A percentile compares a stretch with the other conserved stretches of the same genome.
Conservation (phyloP, 2,113 vertebrate species). For the Pterocles gutturalis region DNA sequence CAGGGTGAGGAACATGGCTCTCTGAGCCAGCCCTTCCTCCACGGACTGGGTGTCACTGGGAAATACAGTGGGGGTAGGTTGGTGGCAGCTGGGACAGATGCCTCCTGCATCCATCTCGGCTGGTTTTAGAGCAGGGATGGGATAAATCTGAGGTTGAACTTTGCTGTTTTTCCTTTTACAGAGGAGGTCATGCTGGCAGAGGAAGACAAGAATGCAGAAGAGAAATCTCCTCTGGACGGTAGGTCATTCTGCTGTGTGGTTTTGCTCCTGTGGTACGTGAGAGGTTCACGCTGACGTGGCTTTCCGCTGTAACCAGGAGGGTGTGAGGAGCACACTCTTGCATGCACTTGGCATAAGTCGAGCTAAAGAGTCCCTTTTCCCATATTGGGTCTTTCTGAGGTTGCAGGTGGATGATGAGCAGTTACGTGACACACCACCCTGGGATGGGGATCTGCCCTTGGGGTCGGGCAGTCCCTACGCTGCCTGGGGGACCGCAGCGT, state of each 20-base stretch:
- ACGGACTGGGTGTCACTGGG: not conserved
- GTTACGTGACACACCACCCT: not conserved
- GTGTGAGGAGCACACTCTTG: not conserved
- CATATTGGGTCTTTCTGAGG: not conserved
- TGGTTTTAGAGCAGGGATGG: accelerated
- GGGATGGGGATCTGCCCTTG: conserved; percentile 36
- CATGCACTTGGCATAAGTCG: not conserved
- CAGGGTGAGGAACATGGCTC: accelerated
- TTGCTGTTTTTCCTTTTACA: conserved; percentile 66
- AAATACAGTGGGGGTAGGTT: not conserved
- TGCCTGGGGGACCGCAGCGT: not conserved
- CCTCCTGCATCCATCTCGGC: not conserved
- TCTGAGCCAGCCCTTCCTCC: not conserved
- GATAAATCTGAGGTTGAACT: not conserved
- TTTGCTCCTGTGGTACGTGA: not conserved
- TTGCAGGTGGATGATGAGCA: conserved; percentile 7
- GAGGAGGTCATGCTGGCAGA: conserved; percentile 99
- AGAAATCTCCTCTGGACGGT: conserved; percentile 93
- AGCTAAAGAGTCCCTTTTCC: not conserved
- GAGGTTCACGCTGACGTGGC: not conserved
- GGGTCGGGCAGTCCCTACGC: not conserved
- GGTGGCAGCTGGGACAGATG: not conserved
- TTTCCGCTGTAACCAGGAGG: not conserved
- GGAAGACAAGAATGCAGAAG: conserved; percentile 93
- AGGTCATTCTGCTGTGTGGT: conserved; percentile 48